Evolutionary conservation across 1,140 invertebrate genomes (phyloP).

Genomic region (Gerris buenoi): DNA sequence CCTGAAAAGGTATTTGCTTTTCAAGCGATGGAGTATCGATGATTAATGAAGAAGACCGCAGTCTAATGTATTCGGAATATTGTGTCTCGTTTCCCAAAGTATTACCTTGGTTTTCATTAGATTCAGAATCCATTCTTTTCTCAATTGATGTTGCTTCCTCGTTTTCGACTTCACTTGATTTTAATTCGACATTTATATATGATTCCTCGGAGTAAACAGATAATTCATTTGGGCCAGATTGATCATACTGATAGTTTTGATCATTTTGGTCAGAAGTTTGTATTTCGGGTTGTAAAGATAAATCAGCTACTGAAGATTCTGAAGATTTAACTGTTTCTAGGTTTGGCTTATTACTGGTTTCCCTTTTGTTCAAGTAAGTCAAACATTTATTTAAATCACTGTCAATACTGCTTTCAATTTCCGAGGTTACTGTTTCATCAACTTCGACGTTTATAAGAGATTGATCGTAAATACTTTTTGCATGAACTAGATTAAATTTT

Average conservation of each 20-base stretch:
- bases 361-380: neutral
- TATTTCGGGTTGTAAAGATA: neutral
- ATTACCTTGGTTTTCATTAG: no score
- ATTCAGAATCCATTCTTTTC: no score
- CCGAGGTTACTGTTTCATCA: neutral
- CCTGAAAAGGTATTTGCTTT: neutral
- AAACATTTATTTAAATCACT: neutral
- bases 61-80: no score
- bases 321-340: neutral
- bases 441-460: neutral
- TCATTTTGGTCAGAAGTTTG: neutral
- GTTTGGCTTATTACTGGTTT: neutral
- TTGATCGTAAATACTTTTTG: neutral
- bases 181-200: neutral
- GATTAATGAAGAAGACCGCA: no score
- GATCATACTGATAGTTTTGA: neutral
- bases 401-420: neutral
- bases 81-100: no score
- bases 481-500: neutral
- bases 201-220: neutral
- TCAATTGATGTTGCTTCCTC: no score
- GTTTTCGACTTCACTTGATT: no score
- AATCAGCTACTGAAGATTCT: neutral
- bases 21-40: no score
- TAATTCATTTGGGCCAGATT: neutral